phyloP scores from a whole-genome alignment of 2,797 vertebrate genomes.

The Echiichthys vipera region DNA sequence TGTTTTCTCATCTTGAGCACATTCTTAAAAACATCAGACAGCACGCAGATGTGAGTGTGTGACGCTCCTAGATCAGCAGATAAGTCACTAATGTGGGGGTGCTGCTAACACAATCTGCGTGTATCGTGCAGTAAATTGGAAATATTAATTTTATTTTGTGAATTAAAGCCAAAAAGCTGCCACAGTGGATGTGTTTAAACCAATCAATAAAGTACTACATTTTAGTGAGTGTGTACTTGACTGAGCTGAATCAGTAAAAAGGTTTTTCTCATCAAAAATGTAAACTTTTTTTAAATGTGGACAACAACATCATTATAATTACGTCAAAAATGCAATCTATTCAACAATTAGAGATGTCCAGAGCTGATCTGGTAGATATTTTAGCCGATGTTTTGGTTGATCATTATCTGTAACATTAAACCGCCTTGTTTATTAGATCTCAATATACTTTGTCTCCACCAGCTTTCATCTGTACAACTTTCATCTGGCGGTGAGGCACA shows the following conservation, averaged over 20 bases:
- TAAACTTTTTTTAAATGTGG: background rate
- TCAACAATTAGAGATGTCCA: background rate
- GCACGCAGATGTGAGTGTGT: conserved; percentile 55
- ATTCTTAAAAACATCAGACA: conserved; percentile 56
- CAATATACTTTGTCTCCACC: background rate
- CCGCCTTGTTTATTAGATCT: background rate
- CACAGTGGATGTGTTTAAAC: conserved; percentile 2
- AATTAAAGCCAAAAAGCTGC: conserved; percentile 8
- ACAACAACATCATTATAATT: background rate
- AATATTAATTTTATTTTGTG: conserved; percentile 22
- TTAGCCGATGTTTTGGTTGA: background rate
- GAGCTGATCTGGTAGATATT: background rate
- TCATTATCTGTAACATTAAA: conserved; percentile 6
- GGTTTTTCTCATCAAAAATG: background rate
- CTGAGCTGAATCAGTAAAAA: background rate
- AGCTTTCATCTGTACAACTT: conserved; percentile 23
- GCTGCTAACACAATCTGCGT: conserved; percentile 34
- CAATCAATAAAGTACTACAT: background rate
- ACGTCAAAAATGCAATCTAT: background rate
- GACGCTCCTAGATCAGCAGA: conserved; percentile 53
- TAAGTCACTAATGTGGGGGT: conserved; percentile 28
- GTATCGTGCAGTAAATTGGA: conserved; percentile 22
- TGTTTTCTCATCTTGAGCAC: conserved; percentile 57
- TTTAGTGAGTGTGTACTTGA: background rate
- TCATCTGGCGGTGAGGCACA: conserved; percentile 7